Percentiles rank a stretch among this genome's conserved stretches.
Evolutionary conservation across 2,888 invertebrate species (phyloP).

Genomic region (Drosophila picticornis): DNA sequence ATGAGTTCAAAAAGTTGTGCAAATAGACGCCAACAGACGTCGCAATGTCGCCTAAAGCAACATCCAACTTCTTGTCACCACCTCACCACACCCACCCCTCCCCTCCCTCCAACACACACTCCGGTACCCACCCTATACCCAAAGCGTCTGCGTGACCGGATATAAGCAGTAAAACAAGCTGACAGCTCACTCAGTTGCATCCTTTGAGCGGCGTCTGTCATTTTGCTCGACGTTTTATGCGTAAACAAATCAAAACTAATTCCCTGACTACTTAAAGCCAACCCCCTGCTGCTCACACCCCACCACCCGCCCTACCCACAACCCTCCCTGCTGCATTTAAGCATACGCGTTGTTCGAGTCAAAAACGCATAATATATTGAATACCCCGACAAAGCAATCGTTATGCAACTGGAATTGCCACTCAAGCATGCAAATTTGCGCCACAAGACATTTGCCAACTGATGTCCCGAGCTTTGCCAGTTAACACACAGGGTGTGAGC

Average conservation of each 20-base stretch:
- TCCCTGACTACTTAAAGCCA: conserved; percentile 43
- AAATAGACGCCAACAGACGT: conserved; percentile 72
- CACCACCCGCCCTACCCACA: no score
- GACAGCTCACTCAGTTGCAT: conserved; percentile 54
- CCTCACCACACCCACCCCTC: background rate
- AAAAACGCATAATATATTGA: conserved; percentile 45
- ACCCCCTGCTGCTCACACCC: conserved; percentile 3
- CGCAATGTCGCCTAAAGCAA: conserved; percentile 59
- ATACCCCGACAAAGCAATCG: conserved; percentile 42
- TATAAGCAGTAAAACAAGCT: conserved; percentile 77
- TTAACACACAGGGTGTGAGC: conserved; percentile 29
- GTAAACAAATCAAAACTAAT: conserved; percentile 74
- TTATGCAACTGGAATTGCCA: conserved; percentile 53
- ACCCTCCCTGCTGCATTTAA: conserved; percentile 12
- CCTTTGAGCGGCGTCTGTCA: conserved; percentile 34
- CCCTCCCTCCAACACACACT: no score
- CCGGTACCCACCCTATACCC: background rate
- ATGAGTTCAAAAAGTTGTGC: conserved; percentile 82
- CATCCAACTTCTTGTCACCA: conserved; percentile 28
- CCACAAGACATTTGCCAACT: conserved; percentile 55
- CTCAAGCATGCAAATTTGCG: conserved; percentile 65
- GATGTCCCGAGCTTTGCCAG: conserved; percentile 2
- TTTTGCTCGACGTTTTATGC: conserved; percentile 24
- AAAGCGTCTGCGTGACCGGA: conserved; percentile 59
- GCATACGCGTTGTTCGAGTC: conserved; percentile 15